Conservation (phyloP, 2,797 vertebrate genomes). For the Danio albolineatus region DNA sequence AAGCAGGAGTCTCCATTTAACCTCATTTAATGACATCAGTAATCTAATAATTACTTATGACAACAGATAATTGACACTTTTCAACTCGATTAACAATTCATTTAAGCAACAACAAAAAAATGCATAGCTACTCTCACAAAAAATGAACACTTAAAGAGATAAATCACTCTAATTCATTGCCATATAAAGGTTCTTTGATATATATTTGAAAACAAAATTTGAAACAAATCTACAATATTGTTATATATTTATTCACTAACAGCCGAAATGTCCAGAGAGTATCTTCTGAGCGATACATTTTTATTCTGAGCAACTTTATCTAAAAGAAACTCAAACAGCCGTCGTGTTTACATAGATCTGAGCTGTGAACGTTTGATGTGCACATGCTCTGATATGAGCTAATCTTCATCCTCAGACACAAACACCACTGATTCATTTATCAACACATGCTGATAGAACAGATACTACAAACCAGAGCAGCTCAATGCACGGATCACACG, state of each 20-base stretch:
- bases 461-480: neutral
- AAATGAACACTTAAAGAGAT: neutral
- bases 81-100: too few species aligned
- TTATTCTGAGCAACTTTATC: neutral
- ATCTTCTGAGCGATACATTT: neutral
- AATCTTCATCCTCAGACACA: slow-evolving; percentile 43
- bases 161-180: neutral
- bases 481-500: neutral
- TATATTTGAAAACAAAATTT: neutral
- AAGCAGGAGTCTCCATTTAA: neutral
- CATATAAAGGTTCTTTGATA: neutral
- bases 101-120: neutral
- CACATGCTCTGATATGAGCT: slow-evolving; percentile 36
- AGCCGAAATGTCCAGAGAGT: neutral
- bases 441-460: slow-evolving; percentile 7
- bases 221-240: neutral
- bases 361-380: slow-evolving; percentile 4
- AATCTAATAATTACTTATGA: neutral
- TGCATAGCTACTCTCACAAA: neutral
- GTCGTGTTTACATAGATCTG: neutral
- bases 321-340: slow-evolving; percentile 3
- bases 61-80: neutral
- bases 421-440: slow-evolving; percentile 56
- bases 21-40: neutral
- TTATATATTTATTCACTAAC: neutral